Evolutionary conservation across 2,113 vertebrate genomes (phyloP).

Genomic region (Mastomys natalensis): DNA sequence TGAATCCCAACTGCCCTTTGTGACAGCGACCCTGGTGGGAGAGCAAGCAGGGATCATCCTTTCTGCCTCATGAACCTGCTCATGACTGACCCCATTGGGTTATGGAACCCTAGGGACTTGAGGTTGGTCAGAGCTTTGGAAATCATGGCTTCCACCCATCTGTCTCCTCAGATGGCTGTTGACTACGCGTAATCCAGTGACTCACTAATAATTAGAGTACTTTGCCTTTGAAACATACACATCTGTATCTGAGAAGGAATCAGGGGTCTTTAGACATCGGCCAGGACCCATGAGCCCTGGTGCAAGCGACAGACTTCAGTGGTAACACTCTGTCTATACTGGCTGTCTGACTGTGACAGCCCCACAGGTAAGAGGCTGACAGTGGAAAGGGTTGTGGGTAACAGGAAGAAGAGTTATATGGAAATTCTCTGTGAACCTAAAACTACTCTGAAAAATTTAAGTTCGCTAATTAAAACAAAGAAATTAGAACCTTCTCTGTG

Average conservation of each 20-base stretch:
- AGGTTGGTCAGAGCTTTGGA: not conserved
- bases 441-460: not conserved
- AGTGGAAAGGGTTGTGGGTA: not conserved
- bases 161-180: not conserved
- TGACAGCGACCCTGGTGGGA: not conserved
- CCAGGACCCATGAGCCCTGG: not conserved
- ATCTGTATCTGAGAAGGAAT: not conserved
- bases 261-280: not conserved
- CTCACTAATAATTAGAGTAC: not conserved
- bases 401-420: rapidly evolving
- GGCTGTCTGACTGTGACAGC: rapidly evolving
- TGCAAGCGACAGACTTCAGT: not conserved
- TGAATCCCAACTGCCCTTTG: not conserved
- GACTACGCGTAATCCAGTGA: not conserved
- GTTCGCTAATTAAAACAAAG: not conserved
- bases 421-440: not conserved
- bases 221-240: not conserved
- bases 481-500: not conserved
- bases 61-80: not conserved
- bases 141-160: not conserved
- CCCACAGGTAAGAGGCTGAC: not conserved
- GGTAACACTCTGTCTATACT: not conserved
- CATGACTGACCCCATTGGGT: not conserved
- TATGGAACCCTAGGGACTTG: not conserved
- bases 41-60: not conserved